Evolutionary conservation across 2,888 invertebrate genomes (phyloP).

Genomic region (Hipparchia sbordonii): DNA sequence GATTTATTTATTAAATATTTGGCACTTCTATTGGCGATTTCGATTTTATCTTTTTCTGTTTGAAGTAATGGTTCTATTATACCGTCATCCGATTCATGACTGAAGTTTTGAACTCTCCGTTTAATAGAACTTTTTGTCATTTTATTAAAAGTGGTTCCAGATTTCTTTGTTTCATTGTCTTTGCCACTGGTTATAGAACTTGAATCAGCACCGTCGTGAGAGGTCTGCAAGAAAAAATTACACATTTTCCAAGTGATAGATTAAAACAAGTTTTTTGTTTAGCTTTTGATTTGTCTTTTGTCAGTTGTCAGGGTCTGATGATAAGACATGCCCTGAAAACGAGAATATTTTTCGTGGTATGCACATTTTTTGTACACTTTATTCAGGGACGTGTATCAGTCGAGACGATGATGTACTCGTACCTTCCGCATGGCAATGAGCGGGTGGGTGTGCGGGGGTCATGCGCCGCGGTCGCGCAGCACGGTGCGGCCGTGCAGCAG

Average conservation of each 20-base stretch:
- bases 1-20: slow-evolving; percentile 66
- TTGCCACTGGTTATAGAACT: slow-evolving; percentile 70
- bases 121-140: slow-evolving; percentile 71
- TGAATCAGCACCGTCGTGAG: slow-evolving; percentile 71
- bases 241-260: background rate
- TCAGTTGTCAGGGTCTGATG: no score
- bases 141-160: slow-evolving; percentile 74
- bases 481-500: slow-evolving; percentile 78
- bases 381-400: no score
- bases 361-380: no score
- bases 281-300: no score
- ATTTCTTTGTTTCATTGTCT: slow-evolving; percentile 70
- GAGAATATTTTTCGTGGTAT: no score
- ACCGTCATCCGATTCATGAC: slow-evolving; percentile 69
- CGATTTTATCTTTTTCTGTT: slow-evolving; percentile 60
- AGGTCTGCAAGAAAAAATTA: slow-evolving; percentile 59
- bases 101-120: slow-evolving; percentile 65
- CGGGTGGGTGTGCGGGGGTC: slow-evolving; percentile 74
- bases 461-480: slow-evolving; percentile 82
- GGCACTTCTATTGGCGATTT: slow-evolving; percentile 64
- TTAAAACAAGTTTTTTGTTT: background rate
- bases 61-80: slow-evolving; percentile 73
- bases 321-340: no score
- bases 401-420: slow-evolving; percentile 47
- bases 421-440: slow-evolving; percentile 71